Percentiles rank a stretch among this genome's conserved stretches.
Evolutionary conservation across 2,113 vertebrate genomes (phyloP).

Genomic region (Smithornis capensis): DNA sequence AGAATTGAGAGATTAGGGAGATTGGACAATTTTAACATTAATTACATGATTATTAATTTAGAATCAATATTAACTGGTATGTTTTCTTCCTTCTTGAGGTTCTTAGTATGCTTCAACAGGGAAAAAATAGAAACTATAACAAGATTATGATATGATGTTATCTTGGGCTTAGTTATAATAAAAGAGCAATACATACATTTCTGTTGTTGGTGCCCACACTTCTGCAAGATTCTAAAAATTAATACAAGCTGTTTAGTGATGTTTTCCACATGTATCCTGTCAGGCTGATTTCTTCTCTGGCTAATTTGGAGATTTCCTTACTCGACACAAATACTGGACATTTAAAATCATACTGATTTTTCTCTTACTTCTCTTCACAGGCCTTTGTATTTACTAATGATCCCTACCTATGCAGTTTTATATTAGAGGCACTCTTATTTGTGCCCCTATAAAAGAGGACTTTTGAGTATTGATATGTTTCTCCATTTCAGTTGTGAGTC

Average conservation of each 20-base stretch:
- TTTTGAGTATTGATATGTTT: background rate
- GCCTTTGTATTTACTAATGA: background rate
- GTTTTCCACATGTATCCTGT: background rate
- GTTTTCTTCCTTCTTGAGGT: background rate
- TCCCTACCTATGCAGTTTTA: background rate
- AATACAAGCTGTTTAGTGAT: background rate
- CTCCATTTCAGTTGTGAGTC: background rate
- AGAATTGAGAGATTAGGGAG: background rate
- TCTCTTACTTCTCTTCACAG: background rate
- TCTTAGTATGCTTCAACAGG: background rate
- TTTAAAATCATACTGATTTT: background rate
- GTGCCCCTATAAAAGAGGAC: background rate
- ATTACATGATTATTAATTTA: background rate
- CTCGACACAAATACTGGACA: background rate
- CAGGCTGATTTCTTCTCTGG: background rate
- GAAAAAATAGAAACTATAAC: background rate
- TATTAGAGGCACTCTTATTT: background rate
- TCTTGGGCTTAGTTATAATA: background rate
- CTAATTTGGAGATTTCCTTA: background rate
- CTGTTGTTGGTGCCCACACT: background rate
- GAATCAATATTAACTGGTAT: background rate
- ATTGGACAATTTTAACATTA: background rate
- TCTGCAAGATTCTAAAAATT: background rate
- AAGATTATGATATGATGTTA: background rate
- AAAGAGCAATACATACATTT: background rate